phyloP scores from a whole-genome alignment of 1,140 invertebrate genomes.

The Hycleus cichorii region DNA sequence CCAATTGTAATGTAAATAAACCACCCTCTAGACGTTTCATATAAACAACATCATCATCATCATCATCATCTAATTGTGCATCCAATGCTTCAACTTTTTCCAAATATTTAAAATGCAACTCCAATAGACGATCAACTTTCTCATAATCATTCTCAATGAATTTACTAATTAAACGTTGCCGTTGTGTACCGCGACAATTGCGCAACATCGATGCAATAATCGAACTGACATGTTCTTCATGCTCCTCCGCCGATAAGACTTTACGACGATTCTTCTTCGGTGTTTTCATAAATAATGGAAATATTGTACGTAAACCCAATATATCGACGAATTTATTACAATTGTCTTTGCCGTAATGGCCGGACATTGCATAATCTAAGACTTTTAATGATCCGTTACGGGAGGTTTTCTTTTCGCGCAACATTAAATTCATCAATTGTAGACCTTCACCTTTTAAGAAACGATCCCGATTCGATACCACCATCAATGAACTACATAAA shows the following conservation, averaged over 20 bases:
- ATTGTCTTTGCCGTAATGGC: slow-evolving; percentile 82
- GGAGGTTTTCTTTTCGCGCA: slow-evolving; percentile 95
- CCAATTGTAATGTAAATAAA: slow-evolving; percentile 89
- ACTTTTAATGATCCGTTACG: slow-evolving; percentile 95
- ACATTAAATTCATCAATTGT: slow-evolving; percentile 95
- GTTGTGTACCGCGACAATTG: slow-evolving; percentile 83
- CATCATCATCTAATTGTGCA: slow-evolving; percentile 45
- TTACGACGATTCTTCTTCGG: slow-evolving; percentile 81
- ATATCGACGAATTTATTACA: slow-evolving; percentile 99
- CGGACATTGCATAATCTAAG: slow-evolving; percentile 91
- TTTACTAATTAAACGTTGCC: slow-evolving; percentile 86
- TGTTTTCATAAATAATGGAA: slow-evolving; percentile 98
- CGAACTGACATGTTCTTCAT: slow-evolving; percentile 93
- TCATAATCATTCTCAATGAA: slow-evolving; percentile 98
- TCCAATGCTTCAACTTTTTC: slow-evolving; percentile 89
- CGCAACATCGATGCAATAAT: slow-evolving; percentile 90
- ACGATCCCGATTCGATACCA: slow-evolving; percentile 76
- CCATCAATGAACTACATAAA: slow-evolving; percentile 89
- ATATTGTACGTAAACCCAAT: slow-evolving; percentile 89
- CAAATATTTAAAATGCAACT: slow-evolving; percentile 96
- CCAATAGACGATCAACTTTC: slow-evolving; percentile 93
- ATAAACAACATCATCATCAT: slow-evolving; percentile 78
- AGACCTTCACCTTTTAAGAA: slow-evolving; percentile 93
- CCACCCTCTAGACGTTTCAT: slow-evolving; percentile 84
- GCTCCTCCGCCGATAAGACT: slow-evolving; percentile 68